Percentiles rank a stretch among this genome's conserved stretches.
Conservation (phyloP, 2,113 vertebrate genomes). For the Crypturellus undulatus region DNA sequence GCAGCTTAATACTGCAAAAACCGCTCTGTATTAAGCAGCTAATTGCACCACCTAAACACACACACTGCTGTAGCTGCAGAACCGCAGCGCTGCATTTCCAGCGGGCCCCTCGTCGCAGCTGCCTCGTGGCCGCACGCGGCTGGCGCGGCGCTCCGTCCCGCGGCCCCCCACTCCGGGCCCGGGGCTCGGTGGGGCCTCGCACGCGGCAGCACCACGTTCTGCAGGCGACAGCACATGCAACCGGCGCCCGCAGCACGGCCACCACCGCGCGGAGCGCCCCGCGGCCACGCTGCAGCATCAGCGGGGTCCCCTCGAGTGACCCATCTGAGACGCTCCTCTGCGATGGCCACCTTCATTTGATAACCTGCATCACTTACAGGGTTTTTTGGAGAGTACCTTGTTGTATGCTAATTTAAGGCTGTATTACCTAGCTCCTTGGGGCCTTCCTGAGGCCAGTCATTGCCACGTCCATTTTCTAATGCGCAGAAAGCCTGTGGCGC, state of each 20-base stretch:
- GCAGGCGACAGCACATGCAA: too few species aligned
- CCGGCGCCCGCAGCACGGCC: too few species aligned
- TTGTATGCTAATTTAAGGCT: accelerated
- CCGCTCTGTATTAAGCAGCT: not conserved
- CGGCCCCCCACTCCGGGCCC: too few species aligned
- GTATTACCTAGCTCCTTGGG: accelerated
- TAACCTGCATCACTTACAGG: not conserved
- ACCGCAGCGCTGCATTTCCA: not conserved
- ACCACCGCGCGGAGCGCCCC: too few species aligned
- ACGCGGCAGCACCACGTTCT: too few species aligned
- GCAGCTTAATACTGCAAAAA: not conserved
- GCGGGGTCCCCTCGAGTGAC: not conserved
- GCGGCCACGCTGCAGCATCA: accelerated
- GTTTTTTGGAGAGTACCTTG: not conserved
- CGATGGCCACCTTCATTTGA: accelerated
- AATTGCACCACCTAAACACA: not conserved
- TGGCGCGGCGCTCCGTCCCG: too few species aligned
- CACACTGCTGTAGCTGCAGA: not conserved
- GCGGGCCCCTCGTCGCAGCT: not conserved
- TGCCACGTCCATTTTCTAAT: accelerated
- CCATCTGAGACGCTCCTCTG: accelerated
- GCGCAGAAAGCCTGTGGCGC: accelerated
- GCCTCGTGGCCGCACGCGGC: not conserved
- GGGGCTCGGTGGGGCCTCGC: too few species aligned
- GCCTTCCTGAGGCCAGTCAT: accelerated